Conservation (phyloP, 2,797 vertebrate genomes). For the Rousettus madagascariensis region DNA sequence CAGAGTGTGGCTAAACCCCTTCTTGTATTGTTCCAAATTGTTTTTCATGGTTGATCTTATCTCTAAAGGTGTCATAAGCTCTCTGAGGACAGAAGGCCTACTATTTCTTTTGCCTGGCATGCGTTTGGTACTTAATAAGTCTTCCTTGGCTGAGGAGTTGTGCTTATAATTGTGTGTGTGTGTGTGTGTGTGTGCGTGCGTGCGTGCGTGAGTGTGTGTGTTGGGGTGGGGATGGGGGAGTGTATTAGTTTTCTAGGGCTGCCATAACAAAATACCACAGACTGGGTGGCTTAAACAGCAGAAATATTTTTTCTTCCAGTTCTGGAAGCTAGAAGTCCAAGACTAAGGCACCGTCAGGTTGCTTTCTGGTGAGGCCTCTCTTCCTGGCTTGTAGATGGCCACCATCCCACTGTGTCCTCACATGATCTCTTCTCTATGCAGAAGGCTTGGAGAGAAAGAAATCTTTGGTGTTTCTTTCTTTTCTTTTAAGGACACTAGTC, state of each 20-base stretch:
- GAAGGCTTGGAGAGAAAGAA: neutral
- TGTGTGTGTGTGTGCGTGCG: neutral
- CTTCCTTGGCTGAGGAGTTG: neutral
- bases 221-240: neutral
- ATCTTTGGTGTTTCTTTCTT: neutral
- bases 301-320: neutral
- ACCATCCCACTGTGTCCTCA: neutral
- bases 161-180: neutral
- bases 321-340: neutral
- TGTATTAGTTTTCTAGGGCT: neutral
- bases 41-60: conserved; percentile 5
- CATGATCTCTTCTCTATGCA: neutral
- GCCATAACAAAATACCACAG: neutral
- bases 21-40: neutral
- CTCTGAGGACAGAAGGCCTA: neutral
- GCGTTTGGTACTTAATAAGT: neutral
- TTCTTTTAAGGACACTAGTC: neutral
- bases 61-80: conserved; percentile 2
- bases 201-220: neutral
- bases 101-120: neutral
- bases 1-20: neutral
- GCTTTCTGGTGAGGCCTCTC: neutral
- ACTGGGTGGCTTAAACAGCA: neutral
- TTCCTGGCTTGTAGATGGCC: neutral
- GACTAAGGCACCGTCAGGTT: neutral